phyloP scores from a whole-genome alignment of 2,113 vertebrate species.

The Oryzias melastigma region DNA sequence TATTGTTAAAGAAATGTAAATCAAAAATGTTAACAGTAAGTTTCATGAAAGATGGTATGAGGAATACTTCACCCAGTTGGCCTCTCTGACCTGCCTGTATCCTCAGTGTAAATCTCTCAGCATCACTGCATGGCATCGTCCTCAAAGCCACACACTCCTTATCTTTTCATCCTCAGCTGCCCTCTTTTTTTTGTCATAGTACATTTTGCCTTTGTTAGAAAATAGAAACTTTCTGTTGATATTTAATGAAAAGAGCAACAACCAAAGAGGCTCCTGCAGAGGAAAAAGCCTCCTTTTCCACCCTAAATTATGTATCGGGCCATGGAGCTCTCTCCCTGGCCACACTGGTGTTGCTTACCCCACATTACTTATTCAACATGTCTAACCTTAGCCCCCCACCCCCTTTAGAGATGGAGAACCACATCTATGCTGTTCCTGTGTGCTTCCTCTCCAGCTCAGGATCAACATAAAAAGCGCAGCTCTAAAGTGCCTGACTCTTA shows the following conservation, averaged over 20 bases:
- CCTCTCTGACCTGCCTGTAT: constrained; percentile 33
- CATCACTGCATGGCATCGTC: constrained; percentile 25
- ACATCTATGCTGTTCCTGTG: constrained; percentile 35
- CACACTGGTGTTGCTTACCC: constrained; percentile 47
- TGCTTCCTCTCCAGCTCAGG: constrained; percentile 2
- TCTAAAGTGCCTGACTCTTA: constrained; percentile 10
- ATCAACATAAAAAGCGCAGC: constrained; percentile 23
- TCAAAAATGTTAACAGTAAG: no score
- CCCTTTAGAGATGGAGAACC: constrained; percentile 49
- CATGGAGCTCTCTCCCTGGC: constrained; percentile 43
- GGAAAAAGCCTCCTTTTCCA: constrained; percentile 19
- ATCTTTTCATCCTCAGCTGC: constrained; percentile 43
- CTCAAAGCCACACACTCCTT: constrained; percentile 16
- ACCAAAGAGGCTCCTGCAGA: constrained; percentile 40
- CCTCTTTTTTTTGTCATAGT: constrained; percentile 26
- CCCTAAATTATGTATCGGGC: constrained; percentile 53
- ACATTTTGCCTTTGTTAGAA: constrained; percentile 35
- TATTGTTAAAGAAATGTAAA: no score
- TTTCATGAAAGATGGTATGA: no score
- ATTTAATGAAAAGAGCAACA: constrained; percentile 37
- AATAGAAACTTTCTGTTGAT: constrained; percentile 23
- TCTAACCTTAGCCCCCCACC: constrained; percentile 54
- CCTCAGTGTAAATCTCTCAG: constrained; percentile 51
- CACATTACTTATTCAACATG: constrained; percentile 60
- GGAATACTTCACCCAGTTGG: neutral